Evolutionary conservation across 2,797 vertebrate species (phyloP).

Genomic region (Selene dorsalis): DNA sequence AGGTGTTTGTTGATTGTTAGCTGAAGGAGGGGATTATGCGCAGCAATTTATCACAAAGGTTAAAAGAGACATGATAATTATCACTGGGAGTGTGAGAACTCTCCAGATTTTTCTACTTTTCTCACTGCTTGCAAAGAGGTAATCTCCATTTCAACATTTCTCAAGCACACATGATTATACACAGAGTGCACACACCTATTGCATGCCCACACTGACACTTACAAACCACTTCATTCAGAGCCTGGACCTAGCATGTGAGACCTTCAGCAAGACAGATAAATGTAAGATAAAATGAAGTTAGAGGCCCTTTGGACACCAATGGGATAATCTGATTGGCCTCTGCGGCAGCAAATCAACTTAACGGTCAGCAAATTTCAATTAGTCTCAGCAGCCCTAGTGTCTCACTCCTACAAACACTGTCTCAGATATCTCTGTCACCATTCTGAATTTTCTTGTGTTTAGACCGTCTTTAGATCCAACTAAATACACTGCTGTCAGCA

Average conservation of each 20-base stretch:
- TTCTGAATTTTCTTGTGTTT: constrained; percentile 35
- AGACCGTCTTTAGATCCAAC: constrained; percentile 44
- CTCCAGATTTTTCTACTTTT: constrained; percentile 22
- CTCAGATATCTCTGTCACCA: constrained; percentile 28
- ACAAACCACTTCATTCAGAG: constrained; percentile 48
- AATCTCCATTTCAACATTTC: constrained; percentile 23
- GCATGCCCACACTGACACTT: not conserved
- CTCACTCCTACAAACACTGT: constrained; percentile 30
- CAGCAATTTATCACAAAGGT: constrained; percentile 45
- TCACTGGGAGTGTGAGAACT: constrained; percentile 3
- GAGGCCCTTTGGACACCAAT: constrained; percentile 58
- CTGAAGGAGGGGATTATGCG: constrained; percentile 46
- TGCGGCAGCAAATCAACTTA: constrained; percentile 73
- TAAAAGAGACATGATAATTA: constrained; percentile 37
- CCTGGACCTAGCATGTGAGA: constrained; percentile 40
- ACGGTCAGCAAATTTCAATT: constrained; percentile 76
- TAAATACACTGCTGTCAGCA: constrained; percentile 68
- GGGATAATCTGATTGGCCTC: constrained; percentile 71
- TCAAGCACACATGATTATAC: constrained; percentile 29
- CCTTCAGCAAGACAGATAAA: constrained; percentile 46
- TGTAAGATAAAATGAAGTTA: constrained; percentile 65
- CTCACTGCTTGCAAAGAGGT: constrained; percentile 20
- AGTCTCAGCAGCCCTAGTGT: constrained; percentile 54
- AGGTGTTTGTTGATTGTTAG: constrained; percentile 55
- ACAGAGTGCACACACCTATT: constrained; percentile 15